These are phyloP conservation scores for Ascaphus truei DNA, from an alignment of 2,113 vertebrate genomes.

Conservation along the genomic window DNA sequence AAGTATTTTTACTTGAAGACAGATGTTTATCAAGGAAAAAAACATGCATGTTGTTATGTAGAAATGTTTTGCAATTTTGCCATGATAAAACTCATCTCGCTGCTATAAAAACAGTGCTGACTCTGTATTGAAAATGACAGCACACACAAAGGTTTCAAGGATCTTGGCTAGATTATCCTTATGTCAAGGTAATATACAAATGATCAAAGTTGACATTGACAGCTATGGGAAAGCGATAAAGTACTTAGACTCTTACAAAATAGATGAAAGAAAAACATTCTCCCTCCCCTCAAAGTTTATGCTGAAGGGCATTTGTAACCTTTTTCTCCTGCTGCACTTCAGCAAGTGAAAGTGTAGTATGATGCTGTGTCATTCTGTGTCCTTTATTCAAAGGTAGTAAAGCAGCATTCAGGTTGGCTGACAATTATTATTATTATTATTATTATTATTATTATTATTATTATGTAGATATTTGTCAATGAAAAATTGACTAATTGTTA, in stretches of 20 bases:
- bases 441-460: background rate
- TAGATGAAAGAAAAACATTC: slow-evolving; percentile 44
- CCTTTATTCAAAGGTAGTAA: slow-evolving; percentile 13
- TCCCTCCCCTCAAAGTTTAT: slow-evolving; percentile 35
- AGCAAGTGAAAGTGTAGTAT: slow-evolving; percentile 39
- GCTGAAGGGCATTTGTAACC: slow-evolving; percentile 49
- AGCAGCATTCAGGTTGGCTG: background rate
- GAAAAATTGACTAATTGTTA: no score
- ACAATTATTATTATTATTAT: background rate
- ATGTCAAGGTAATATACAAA: slow-evolving; percentile 42
- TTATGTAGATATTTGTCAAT: background rate
- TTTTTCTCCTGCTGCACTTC: slow-evolving; percentile 42
- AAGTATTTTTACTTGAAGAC: background rate
- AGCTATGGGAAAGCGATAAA: slow-evolving; percentile 51
- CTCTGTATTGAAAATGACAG: slow-evolving; percentile 37
- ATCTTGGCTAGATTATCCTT: slow-evolving; percentile 44
- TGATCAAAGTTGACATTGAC: slow-evolving; percentile 53
- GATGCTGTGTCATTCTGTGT: slow-evolving; percentile 35
- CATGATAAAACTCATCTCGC: slow-evolving; percentile 1
- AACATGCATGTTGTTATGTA: background rate
- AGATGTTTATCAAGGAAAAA: background rate
- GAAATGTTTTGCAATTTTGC: background rate
- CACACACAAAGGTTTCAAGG: slow-evolving; percentile 43
- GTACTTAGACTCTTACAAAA: slow-evolving; percentile 38
- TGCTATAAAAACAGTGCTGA: slow-evolving; percentile 19